These are phyloP conservation scores for Willowsia nigromaculata DNA, from an alignment of 2,888 invertebrate genomes.

Conservation along the genomic window DNA sequence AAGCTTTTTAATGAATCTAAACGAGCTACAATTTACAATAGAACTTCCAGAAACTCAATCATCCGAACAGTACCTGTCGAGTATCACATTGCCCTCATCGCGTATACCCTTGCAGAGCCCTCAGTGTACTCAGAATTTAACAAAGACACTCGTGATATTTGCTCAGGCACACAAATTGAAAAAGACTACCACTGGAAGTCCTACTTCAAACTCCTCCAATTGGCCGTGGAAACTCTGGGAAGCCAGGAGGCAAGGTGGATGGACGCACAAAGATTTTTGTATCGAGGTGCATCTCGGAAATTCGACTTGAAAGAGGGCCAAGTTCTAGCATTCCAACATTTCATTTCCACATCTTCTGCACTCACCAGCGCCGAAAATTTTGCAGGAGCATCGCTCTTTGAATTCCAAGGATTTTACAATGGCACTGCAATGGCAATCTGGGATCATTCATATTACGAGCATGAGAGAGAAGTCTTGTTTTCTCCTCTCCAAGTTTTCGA, in stretches of 20 bases:
- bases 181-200: conserved; percentile 59
- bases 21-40: conserved; percentile 28
- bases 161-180: conserved; percentile 62
- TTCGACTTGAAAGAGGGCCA: conserved; percentile 53
- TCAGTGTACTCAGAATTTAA: conserved; percentile 58
- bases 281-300: conserved; percentile 41
- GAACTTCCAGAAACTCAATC: conserved; percentile 33
- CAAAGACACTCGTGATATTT: conserved; percentile 58
- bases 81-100: conserved; percentile 67
- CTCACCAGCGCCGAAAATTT: conserved; percentile 58
- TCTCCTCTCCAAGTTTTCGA: conserved; percentile 56
- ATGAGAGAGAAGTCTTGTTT: conserved; percentile 64
- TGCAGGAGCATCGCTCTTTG: conserved; percentile 49
- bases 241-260: conserved; percentile 24
- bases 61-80: conserved; percentile 56
- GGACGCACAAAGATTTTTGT: conserved; percentile 51
- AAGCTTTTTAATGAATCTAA: conserved; percentile 27
- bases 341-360: conserved; percentile 55
- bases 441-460: conserved; percentile 49
- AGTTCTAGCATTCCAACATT: conserved; percentile 65
- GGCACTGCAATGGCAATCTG: conserved; percentile 60
- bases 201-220: conserved; percentile 63
- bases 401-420: conserved; percentile 59
- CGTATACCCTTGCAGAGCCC: conserved; percentile 31
- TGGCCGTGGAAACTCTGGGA: conserved; percentile 57